phyloP scores from a whole-genome alignment of 2,113 vertebrate genomes.

The Perca schrenkii region DNA sequence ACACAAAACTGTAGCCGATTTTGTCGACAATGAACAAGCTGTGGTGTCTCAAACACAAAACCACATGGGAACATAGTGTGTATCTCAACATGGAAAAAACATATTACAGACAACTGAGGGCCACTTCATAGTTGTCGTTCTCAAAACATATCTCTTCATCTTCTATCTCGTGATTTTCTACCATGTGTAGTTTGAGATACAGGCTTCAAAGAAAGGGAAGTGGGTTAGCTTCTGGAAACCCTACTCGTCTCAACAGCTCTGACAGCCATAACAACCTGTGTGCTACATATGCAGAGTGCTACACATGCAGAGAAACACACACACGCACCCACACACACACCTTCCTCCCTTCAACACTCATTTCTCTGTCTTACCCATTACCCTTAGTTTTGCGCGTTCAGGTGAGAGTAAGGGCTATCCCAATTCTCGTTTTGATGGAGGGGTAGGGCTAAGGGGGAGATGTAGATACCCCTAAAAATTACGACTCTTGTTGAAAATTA shows the following conservation, averaged over 20 bases:
- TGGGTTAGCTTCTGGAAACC: slow-evolving; percentile 49
- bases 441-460: too few species aligned
- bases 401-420: too few species aligned
- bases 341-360: too few species aligned
- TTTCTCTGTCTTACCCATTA: too few species aligned
- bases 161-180: slow-evolving; percentile 51
- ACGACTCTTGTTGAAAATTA: too few species aligned
- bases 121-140: slow-evolving; percentile 28
- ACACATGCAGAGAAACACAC: too few species aligned
- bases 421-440: too few species aligned
- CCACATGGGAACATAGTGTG: neutral
- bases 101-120: slow-evolving; percentile 19
- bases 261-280: slow-evolving; percentile 63
- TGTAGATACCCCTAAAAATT: too few species aligned
- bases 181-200: slow-evolving; percentile 26
- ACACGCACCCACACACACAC: too few species aligned
- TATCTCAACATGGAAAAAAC: neutral
- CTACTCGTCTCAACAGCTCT: slow-evolving; percentile 46
- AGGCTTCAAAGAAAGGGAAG: slow-evolving; percentile 66
- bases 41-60: neutral
- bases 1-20: neutral
- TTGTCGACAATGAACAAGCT: slow-evolving; percentile 6
- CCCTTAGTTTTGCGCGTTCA: too few species aligned
- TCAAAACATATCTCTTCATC: slow-evolving; percentile 49
- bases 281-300: slow-evolving; percentile 58